Base-by-base conservation (phyloP, 1,140 invertebrate species). In the Andrena cerasifolii region DNA sequence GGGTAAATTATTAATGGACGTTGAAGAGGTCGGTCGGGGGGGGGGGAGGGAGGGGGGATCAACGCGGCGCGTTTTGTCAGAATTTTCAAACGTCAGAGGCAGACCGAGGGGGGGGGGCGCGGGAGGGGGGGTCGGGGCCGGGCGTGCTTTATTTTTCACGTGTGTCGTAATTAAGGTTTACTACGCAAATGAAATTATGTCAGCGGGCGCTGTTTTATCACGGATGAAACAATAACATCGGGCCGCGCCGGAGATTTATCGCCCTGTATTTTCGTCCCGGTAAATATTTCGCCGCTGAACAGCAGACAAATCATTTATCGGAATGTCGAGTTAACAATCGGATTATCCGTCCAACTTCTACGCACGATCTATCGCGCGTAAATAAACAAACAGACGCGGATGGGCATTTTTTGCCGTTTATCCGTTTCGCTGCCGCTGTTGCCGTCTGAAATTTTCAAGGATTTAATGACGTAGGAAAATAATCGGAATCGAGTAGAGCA, bases 321-420 rank as follows among this genome's bases (percentile, higher is more conserved):
- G 61, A 76, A 80, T 63, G 73, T 80, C 78, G 54, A 68, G 72
- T 77, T 70, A 68, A 80, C 65, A 80, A 77, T 79, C 78, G 71
- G 78, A 79, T 79, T 79, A 80, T 43, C 78, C 78, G 47, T 76
- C n/a, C 33, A 26, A 75, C 63, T 67, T 75, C 73, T 47, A 51
- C 75, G 66, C 33, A 28, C 72, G 33, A 75, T 67, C 73, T 75
- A 75, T 67, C 73, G 73, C 36, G 62, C 43, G 36, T 56, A 43
- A 56, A 67, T 75, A 67, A 75, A 75, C 66, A 75, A 75, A 75
- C 58, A 58, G 28, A 66, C 73, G 58, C 63, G 40, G 51, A 75
- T 67, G 73, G 73, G 63, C 63, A 58, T 75, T 68, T 68, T 67
- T 76, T 67, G 43, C 65, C 73, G 63, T 45, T 67, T 75, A 75